These are phyloP conservation scores for Periophthalmodon schlosseri DNA, from an alignment of 2,113 vertebrate species.

Conservation along the genomic window DNA sequence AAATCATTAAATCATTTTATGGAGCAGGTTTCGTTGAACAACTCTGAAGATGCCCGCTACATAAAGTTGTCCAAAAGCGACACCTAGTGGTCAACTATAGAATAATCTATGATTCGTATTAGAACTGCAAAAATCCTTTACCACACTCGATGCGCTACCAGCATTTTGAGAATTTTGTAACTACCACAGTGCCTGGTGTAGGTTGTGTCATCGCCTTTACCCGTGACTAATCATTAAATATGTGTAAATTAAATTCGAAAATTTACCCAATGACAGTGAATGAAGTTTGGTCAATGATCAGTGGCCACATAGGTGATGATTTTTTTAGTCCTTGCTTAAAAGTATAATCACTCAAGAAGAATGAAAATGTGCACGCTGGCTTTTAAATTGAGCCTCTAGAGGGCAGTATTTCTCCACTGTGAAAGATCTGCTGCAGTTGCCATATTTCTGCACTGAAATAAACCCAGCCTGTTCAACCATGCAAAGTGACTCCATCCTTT, in stretches of 20 bases:
- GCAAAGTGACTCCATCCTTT: background rate
- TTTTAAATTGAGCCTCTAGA: slow-evolving; percentile 28
- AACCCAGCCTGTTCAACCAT: background rate
- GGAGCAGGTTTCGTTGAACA: background rate
- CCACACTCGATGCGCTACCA: too few relatives aligned
- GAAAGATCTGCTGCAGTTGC: background rate
- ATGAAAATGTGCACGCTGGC: background rate
- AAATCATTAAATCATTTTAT: background rate
- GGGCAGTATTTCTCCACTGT: slow-evolving; percentile 52
- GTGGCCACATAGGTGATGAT: background rate
- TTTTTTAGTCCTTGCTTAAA: background rate
- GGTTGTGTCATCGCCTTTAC: background rate
- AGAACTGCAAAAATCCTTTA: too few relatives aligned
- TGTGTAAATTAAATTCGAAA: too few relatives aligned
- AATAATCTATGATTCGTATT: background rate
- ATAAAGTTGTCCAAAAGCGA: background rate
- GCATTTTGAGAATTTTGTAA: too few relatives aligned
- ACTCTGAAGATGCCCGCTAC: background rate
- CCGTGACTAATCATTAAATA: background rate
- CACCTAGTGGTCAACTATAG: background rate
- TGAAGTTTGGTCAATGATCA: background rate
- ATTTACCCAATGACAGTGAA: background rate
- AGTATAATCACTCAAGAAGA: background rate
- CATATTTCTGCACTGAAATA: background rate
- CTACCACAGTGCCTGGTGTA: background rate